Evolutionary conservation across 2,113 vertebrate genomes (phyloP).

Genomic region (Anolis sagrei): DNA sequence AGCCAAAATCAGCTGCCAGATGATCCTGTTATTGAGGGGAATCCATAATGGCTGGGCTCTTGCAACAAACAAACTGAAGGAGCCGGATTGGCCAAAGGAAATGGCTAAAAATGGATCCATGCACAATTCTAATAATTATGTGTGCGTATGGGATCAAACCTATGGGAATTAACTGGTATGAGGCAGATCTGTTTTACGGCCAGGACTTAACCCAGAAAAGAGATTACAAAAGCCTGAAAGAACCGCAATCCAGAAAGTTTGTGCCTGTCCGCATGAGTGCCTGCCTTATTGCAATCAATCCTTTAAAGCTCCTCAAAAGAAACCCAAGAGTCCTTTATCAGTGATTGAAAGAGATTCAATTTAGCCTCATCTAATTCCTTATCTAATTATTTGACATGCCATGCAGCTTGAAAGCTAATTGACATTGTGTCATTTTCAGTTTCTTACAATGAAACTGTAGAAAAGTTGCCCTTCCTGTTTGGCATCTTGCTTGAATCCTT

Average conservation of each 20-base stretch:
- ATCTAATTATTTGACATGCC: slow-evolving; percentile 39
- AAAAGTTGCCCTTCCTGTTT: slow-evolving; percentile 13
- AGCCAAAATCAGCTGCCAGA: no score
- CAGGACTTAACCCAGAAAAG: slow-evolving; percentile 18
- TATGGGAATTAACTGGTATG: background rate
- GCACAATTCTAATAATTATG: no score
- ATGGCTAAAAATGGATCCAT: no score
- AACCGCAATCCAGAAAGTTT: slow-evolving; percentile 19
- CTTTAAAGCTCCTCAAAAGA: background rate
- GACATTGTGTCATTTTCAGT: slow-evolving; percentile 42
- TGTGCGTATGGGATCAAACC: background rate
- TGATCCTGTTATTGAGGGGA: no score
- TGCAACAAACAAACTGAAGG: no score
- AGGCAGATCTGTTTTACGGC: background rate
- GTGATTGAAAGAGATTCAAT: slow-evolving; percentile 46
- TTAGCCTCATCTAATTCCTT: slow-evolving; percentile 42
- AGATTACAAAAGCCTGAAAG: background rate
- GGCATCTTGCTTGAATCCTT: slow-evolving; percentile 19
- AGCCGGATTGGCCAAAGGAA: no score
- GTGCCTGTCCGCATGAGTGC: background rate
- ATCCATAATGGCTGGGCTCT: no score
- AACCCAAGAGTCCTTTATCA: slow-evolving; percentile 38
- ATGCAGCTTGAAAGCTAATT: slow-evolving; percentile 43
- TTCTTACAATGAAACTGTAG: slow-evolving; percentile 19
- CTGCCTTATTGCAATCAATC: slow-evolving; percentile 33